Percentiles rank a stretch among this genome's conserved stretches.
Evolutionary conservation across 2,797 vertebrate genomes (phyloP).

Genomic region (Pseudochromis fuscus): DNA sequence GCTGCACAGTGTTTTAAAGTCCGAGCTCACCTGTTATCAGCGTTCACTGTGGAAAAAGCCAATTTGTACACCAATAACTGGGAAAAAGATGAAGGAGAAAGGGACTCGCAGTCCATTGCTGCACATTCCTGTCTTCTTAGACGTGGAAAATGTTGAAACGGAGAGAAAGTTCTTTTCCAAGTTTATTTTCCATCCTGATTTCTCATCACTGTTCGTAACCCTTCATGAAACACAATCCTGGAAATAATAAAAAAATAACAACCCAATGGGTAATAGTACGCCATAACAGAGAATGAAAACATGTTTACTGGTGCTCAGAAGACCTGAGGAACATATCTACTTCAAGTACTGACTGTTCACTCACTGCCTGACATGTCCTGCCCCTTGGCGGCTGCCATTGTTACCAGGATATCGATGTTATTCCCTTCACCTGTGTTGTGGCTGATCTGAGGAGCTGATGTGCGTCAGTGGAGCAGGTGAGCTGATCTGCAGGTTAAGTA

Average conservation of each 20-base stretch:
- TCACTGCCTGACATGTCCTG: no score
- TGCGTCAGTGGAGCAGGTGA: no score
- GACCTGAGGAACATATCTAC: neutral
- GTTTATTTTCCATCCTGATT: slow-evolving; percentile 44
- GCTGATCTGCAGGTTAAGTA: no score
- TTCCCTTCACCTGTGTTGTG: no score
- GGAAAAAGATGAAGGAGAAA: slow-evolving; percentile 8
- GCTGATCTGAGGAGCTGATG: neutral
- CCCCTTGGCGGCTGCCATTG: no score
- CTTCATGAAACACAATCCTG: slow-evolving; percentile 31
- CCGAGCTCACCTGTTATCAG: slow-evolving; percentile 33
- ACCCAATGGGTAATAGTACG: neutral
- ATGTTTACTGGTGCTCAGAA: neutral
- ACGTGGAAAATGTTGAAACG: slow-evolving; percentile 46
- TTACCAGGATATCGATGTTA: no score
- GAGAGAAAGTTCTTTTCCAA: slow-evolving; percentile 29
- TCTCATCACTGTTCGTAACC: slow-evolving; percentile 43
- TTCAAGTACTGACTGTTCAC: no score
- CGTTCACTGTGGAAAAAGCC: slow-evolving; percentile 16
- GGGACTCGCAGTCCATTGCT: slow-evolving; percentile 12
- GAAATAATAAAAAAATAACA: slow-evolving; percentile 8
- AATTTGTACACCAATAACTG: neutral
- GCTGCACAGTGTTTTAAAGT: slow-evolving; percentile 23
- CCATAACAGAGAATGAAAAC: neutral
- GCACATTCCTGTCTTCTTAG: slow-evolving; percentile 64